Evolutionary conservation across 2,888 invertebrate species (phyloP).

Genomic region (Cheilosia vulpina): DNA sequence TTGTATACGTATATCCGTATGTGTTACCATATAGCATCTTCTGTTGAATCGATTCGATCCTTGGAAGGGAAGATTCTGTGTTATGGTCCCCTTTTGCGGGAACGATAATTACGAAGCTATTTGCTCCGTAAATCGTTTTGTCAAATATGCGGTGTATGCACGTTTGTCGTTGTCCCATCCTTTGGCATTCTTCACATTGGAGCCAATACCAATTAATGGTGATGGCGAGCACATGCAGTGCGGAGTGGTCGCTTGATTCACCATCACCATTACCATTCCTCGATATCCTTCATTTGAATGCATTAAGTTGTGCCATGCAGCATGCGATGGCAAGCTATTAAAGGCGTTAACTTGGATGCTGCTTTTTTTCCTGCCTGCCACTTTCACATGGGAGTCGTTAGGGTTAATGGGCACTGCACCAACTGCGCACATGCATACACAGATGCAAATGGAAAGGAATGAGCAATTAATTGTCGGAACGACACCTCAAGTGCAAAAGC

Average conservation of each 20-base stretch:
- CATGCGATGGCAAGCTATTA: constrained; percentile 10
- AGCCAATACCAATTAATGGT: constrained; percentile 67
- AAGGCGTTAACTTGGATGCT: constrained; percentile 34
- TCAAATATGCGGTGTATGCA: constrained; percentile 60
- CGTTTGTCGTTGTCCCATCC: constrained; percentile 31
- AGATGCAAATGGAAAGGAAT: constrained; percentile 6
- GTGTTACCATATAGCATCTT: constrained; percentile 25
- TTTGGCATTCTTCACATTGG: constrained; percentile 32
- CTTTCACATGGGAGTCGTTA: constrained; percentile 36
- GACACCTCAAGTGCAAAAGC: constrained; percentile 44
- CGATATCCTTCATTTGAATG: constrained; percentile 56
- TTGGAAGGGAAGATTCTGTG: constrained; percentile 40
- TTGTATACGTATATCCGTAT: constrained; percentile 44
- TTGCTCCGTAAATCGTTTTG: constrained; percentile 73
- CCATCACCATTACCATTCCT: constrained; percentile 28
- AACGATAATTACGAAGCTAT: constrained; percentile 68
- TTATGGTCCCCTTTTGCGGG: constrained; percentile 34
- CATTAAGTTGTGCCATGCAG: constrained; percentile 46
- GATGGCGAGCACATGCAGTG: constrained; percentile 19
- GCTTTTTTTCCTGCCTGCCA: background rate
- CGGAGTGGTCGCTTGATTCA: constrained; percentile 42
- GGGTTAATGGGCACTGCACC: constrained; percentile 9
- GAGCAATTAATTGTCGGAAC: constrained; percentile 54
- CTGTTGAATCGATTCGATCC: constrained; percentile 37
- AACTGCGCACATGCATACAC: background rate